These are phyloP conservation scores for Leucopternis melanops DNA, from an alignment of 2,113 vertebrate genomes.

Conservation along the genomic window DNA sequence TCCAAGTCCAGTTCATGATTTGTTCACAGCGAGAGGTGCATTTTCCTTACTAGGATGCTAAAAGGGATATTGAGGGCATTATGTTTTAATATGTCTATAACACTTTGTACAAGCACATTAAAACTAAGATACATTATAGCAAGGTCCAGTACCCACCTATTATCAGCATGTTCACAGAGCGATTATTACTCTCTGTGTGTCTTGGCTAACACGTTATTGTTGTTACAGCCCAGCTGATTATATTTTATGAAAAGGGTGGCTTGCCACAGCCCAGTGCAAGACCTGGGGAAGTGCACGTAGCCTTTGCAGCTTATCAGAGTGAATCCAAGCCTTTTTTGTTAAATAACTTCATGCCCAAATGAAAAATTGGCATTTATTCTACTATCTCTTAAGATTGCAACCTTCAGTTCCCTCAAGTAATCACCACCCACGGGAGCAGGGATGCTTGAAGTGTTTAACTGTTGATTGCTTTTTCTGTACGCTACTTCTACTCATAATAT, in stretches of 20 bases:
- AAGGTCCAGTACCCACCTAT: neutral
- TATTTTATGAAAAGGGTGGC: neutral
- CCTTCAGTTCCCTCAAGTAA: neutral
- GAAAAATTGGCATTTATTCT: conserved; percentile 1
- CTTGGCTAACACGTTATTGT: neutral
- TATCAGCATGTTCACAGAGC: neutral
- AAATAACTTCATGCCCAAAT: neutral
- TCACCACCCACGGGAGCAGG: neutral
- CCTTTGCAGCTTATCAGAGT: conserved; percentile 5
- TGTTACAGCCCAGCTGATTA: neutral
- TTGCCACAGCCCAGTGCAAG: neutral
- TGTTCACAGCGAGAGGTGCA: neutral
- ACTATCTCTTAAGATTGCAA: neutral
- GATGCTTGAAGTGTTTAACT: neutral
- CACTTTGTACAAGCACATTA: neutral
- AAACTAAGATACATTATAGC: neutral
- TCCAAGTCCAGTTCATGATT: neutral
- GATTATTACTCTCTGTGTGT: neutral
- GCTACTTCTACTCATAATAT: neutral
- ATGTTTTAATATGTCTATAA: neutral
- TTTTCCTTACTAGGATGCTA: neutral
- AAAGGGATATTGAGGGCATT: neutral
- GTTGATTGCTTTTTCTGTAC: neutral
- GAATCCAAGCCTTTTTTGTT: neutral
- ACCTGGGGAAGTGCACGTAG: neutral